Evolutionary conservation across 2,113 vertebrate species (phyloP).

Genomic region (Sorex fumeus): DNA sequence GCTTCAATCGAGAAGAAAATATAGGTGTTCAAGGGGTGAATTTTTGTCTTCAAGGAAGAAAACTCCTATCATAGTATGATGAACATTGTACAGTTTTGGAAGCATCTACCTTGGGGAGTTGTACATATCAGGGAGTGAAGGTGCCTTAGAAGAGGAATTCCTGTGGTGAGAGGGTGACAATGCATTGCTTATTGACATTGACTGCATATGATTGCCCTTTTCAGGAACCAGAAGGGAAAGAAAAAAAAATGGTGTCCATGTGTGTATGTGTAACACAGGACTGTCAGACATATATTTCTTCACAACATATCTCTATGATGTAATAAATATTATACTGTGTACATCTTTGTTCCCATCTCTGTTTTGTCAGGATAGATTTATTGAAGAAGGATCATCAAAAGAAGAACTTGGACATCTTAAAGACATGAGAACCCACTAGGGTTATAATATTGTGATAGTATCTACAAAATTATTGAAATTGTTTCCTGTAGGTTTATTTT

Average conservation of each 20-base stretch:
- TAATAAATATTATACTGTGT: slow-evolving; percentile 79
- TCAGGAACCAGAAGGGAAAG: slow-evolving; percentile 52
- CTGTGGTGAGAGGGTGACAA: background rate
- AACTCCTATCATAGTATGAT: slow-evolving; percentile 1
- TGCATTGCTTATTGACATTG: slow-evolving; percentile 25
- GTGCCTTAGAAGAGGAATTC: slow-evolving; percentile 75
- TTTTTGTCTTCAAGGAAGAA: slow-evolving; percentile 57
- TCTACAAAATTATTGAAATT: slow-evolving; percentile 40
- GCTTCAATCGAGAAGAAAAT: slow-evolving; percentile 42
- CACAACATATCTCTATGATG: slow-evolving; percentile 61
- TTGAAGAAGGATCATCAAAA: slow-evolving; percentile 50
- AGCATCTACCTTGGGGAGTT: slow-evolving; percentile 40
- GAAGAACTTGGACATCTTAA: slow-evolving; percentile 27
- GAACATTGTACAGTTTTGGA: slow-evolving; percentile 26
- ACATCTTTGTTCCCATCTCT: slow-evolving; percentile 64
- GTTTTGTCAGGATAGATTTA: slow-evolving; percentile 70
- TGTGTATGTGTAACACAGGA: slow-evolving; percentile 53
- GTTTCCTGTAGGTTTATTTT: background rate
- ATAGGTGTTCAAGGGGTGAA: background rate
- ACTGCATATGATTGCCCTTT: slow-evolving; percentile 57
- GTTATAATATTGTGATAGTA: slow-evolving; percentile 57
- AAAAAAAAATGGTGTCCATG: slow-evolving; percentile 9
- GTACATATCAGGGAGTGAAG: slow-evolving; percentile 35
- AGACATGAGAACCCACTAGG: background rate
- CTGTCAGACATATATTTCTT: slow-evolving; percentile 63